Evolutionary conservation across 2,888 invertebrate species (phyloP), one percentile per base, ranked within the genome.

Genomic region (Tanytarsus gracilentus): DNA sequence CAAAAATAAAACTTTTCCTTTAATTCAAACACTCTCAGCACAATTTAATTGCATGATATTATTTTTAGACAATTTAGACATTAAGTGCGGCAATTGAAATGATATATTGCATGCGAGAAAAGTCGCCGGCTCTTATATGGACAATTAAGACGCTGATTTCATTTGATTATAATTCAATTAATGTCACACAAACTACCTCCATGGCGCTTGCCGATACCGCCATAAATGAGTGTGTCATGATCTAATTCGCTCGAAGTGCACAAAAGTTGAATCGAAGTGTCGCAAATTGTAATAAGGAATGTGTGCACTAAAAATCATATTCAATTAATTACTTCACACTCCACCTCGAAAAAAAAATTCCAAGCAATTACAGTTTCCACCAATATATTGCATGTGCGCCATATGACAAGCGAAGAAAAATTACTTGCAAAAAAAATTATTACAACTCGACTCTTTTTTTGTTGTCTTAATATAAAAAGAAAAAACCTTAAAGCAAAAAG

Each of bases 151-250:
- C 30, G 26, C 30, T 44, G 44, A 53, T 53, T 53, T 53, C 26
- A 55, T 55, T 55, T 55, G 44, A 55, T 39, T 39, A 55, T 40
- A 55, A 55, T 55, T 55, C 55, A 55, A 55, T 55, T 55, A 55
- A 55, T 21, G 33, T 27, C 55, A 40, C 26, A 55, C 16, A 55
- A n/a, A 18, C 26, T 49, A 25, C n/a, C n/a, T 14, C 40, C 9
- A 6, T 21, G 11, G 23, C 26, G 18, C 9, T 30, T 30, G 6
- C 9, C 30, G 6, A 30, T 30, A 30, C 9, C 30, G 30, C 44
- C 16, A 18, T 44, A 18, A 44, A 44, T 9, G 21, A 11, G 9
- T 30, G 30, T 30, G n/a, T n/a, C n/a, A n/a, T n/a, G n/a, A n/a
- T n/a, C n/a, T n/a, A n/a, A n/a, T n/a, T n/a, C n/a, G n/a, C n/a